A percentile compares a stretch with the other conserved stretches of the same genome.
Conservation (phyloP, 1,140 invertebrate species). For the Pygmarrhopalites habei region DNA sequence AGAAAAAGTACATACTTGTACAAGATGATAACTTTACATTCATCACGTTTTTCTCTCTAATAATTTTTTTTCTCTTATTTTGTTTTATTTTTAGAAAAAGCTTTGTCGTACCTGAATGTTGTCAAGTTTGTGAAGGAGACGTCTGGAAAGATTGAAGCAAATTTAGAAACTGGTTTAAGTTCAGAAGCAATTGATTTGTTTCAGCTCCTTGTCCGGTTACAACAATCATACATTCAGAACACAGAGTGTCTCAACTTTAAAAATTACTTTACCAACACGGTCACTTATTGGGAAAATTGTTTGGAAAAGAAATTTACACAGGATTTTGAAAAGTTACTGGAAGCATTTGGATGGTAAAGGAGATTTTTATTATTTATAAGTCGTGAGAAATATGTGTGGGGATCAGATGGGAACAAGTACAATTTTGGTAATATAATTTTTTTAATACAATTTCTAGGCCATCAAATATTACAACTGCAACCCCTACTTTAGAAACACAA, state of each 20-base stretch:
- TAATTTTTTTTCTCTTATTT: no score
- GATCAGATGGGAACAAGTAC: no score
- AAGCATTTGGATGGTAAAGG: conserved; percentile 35
- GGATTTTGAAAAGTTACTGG: conserved; percentile 30
- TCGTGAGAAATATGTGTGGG: no score
- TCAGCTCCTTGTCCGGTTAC: neutral
- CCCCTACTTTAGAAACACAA: conserved; percentile 33
- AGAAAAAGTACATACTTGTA: no score
- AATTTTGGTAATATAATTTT: no score
- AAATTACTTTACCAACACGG: conserved; percentile 12
- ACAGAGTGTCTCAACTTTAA: conserved; percentile 11
- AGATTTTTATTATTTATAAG: no score
- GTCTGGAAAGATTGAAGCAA: conserved; percentile 1
- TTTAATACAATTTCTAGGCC: no score
- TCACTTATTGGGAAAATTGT: conserved; percentile 22
- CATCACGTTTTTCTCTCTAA: no score
- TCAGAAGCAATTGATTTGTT: conserved; percentile 31
- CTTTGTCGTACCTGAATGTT: conserved; percentile 19
- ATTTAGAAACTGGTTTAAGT: conserved; percentile 29
- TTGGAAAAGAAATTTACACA: conserved; percentile 21
- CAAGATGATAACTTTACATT: no score
- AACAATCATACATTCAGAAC: conserved; percentile 10
- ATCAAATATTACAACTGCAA: conserved; percentile 13
- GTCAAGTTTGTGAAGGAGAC: conserved; percentile 24
- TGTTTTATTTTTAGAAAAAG: no score